Percentiles rank a stretch among this genome's conserved stretches.
phyloP scores from a whole-genome alignment of 2,888 invertebrate genomes.

The Perizoma flavofasciatum region DNA sequence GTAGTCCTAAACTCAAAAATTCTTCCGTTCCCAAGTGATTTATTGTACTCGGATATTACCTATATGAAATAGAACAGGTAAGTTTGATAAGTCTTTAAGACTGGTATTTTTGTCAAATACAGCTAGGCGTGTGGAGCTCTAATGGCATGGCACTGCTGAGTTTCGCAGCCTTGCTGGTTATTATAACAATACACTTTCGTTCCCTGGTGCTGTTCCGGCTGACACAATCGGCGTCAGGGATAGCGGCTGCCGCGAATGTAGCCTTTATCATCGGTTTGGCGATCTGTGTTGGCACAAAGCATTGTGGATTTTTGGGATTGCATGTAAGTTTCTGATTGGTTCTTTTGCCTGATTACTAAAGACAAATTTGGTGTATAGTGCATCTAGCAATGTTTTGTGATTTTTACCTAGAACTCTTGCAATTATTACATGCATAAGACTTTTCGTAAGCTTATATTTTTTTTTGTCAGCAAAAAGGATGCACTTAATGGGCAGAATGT shows the following conservation, averaged over 20 bases:
- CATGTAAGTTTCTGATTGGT: not conserved
- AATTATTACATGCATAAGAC: too few species aligned
- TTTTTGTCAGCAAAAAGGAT: too few species aligned
- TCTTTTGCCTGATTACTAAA: too few species aligned
- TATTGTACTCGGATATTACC: too few species aligned
- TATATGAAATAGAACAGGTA: not conserved
- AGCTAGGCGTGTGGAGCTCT: conserved; percentile 6
- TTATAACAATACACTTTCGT: conserved; percentile 7
- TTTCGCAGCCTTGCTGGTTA: not conserved
- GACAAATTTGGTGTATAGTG: too few species aligned
- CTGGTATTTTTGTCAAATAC: conserved; percentile 2
- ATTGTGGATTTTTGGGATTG: conserved; percentile 1
- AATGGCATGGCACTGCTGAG: conserved; percentile 4
- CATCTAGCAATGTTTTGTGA: too few species aligned
- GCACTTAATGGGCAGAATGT: too few species aligned
- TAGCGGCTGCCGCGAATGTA: not conserved
- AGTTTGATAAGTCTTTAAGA: not conserved
- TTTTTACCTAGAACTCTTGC: too few species aligned
- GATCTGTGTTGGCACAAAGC: not conserved
- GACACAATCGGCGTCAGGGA: not conserved
- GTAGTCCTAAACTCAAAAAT: too few species aligned
- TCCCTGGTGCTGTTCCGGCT: not conserved
- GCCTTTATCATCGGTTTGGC: not conserved
- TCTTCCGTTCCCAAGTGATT: too few species aligned
- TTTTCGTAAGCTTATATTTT: too few species aligned